phyloP scores from a whole-genome alignment of 2,113 vertebrate genomes.

The Mormyrus iriodes region DNA sequence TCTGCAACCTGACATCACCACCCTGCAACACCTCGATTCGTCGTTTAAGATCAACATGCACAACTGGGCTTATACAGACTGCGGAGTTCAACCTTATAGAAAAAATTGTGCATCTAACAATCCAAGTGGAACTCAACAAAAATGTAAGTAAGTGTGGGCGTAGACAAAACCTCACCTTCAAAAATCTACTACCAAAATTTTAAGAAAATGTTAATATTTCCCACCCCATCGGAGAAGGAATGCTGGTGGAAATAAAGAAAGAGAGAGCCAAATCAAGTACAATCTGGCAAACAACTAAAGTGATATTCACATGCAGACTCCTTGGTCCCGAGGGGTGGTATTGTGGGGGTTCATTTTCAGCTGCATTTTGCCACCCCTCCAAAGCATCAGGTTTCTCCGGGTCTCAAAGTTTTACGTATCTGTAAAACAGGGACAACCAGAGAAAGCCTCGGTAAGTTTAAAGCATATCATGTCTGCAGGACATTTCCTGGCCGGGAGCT shows the following conservation, averaged over 20 bases:
- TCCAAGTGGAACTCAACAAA: not conserved
- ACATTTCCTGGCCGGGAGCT: not conserved
- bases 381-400: conserved; percentile 26
- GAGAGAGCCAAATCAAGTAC: not conserved
- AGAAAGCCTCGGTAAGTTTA: not conserved
- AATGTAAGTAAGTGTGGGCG: not conserved
- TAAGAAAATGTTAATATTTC: not conserved
- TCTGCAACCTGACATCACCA: not conserved
- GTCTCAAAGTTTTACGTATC: conserved; percentile 54
- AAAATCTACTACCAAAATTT: not conserved
- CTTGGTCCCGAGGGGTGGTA: not conserved
- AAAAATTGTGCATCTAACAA: not conserved
- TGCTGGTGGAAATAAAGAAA: not conserved
- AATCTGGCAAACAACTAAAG: not conserved
- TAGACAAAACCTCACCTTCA: not conserved
- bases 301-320: not conserved
- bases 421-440: conserved; percentile 22
- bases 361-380: conserved; percentile 41
- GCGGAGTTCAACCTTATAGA: not conserved
- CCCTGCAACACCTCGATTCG: not conserved
- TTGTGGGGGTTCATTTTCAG: conserved; percentile 25
- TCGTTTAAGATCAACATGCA: not conserved
- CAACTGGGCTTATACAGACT: not conserved
- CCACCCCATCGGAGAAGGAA: not conserved
- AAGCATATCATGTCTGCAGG: not conserved